Evolutionary conservation across 1,140 invertebrate genomes (phyloP), one percentile per base, ranked within the genome.

Genomic region (Dreissena polymorpha): DNA sequence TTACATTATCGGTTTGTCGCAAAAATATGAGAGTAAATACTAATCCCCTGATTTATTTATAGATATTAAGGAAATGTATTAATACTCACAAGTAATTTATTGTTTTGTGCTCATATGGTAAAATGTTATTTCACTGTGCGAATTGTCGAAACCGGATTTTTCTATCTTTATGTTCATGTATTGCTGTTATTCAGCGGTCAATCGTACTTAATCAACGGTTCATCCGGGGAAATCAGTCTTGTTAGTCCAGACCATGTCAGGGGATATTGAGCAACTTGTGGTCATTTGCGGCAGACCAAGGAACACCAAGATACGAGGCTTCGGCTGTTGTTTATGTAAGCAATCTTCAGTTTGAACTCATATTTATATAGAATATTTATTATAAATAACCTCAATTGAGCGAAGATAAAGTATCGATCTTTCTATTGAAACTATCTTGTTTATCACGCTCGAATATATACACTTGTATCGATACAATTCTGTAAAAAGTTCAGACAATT

Each of bases 251-350:
- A 18, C 6, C 39, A 10, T 71, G 13, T 71, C 7, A 71, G n/a
- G 55, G 6, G 73, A 75, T 23, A 65, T 75, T 27, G 50, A 21
- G 6, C 73, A 57, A 27, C 57, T 50, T 29, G 63, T 29, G 18
- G 73, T 64, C 18, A 57, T n/a, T 27, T 14, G 73, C 57, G 3
- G 18, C 27, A 3, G 73, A 75, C 73, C 29, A 65, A 14, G 73
- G 73, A 10, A 75, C 25, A 1, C 60, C 73, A n/a, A 6, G 29
- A 16, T 53, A 53, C n/a, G 23, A 53, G 16, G 14, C 14, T 13
- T 71, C 69, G 8, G 55, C 69, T n/a, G 23, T 53, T 39, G 49
- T 71, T 51, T 71, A 71, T 71, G 69, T 71, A 71, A 71, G 25
- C 10, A 13, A 25, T 39, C 23, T n/a, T n/a, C 7, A n/a, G 18